Conservation (phyloP, 2,113 vertebrate species). For the Globicephala melas region DNA sequence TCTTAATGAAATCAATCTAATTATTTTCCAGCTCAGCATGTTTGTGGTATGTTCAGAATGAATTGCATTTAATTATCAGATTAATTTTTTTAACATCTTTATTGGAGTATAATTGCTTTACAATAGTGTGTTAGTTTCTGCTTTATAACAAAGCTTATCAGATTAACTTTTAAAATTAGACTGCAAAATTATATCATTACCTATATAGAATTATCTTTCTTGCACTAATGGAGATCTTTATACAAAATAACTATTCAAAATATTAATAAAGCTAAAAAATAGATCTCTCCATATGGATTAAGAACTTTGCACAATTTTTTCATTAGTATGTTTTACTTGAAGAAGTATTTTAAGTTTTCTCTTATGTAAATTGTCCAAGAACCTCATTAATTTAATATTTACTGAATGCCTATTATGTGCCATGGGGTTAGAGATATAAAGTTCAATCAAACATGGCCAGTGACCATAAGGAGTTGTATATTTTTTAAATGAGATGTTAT, state of each 20-base stretch:
- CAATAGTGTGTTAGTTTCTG: too few species aligned
- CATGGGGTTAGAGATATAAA: not conserved
- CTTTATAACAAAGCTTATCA: too few species aligned
- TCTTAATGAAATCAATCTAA: not conserved
- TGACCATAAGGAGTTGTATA: not conserved
- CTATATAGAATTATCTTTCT: not conserved
- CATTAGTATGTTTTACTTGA: not conserved
- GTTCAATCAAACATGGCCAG: not conserved
- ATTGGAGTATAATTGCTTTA: too few species aligned
- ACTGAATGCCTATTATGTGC: not conserved
- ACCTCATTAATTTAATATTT: not conserved
- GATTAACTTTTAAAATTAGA: not conserved
- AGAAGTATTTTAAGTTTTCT: not conserved
- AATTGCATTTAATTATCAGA: not conserved
- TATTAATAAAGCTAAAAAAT: not conserved
- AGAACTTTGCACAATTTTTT: not conserved
- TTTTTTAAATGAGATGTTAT: not conserved
- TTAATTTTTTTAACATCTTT: too few species aligned
- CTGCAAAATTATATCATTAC: not conserved
- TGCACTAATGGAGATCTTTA: not conserved
- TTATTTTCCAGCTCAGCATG: not conserved
- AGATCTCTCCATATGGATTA: not conserved
- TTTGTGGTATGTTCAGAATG: not conserved
- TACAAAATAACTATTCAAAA: not conserved
- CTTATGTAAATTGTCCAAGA: not conserved